These are phyloP conservation scores for Rallus crepitans DNA, from an alignment of 2,797 vertebrate genomes.

Conservation along the genomic window DNA sequence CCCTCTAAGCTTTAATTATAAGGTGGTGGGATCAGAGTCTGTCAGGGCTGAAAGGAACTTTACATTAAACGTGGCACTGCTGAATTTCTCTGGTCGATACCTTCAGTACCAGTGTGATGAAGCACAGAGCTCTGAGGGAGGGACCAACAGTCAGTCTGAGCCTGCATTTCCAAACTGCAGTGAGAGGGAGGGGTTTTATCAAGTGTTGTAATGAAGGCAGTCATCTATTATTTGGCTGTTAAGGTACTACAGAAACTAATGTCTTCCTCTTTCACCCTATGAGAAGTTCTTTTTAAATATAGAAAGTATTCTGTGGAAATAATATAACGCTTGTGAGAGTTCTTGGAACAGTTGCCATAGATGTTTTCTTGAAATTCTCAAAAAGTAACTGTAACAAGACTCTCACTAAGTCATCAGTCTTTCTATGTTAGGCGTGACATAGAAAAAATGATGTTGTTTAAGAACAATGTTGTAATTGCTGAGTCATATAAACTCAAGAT, in stretches of 20 bases:
- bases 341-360: not conserved
- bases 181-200: not conserved
- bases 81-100: not conserved
- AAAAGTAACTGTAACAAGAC: not conserved
- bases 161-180: not conserved
- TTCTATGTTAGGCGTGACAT: not conserved
- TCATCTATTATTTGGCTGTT: not conserved
- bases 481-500: not conserved
- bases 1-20: not conserved
- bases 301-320: not conserved
- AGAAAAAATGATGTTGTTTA: not conserved
- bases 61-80: not conserved
- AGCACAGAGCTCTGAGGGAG: not conserved
- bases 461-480: not conserved
- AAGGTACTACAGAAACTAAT: not conserved
- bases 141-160: not conserved
- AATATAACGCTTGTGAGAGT: not conserved
- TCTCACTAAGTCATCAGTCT: not conserved
- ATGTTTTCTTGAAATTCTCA: not conserved
- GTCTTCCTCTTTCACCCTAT: not conserved
- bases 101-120: not conserved
- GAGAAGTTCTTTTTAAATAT: not conserved
- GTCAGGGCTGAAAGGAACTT: not conserved
- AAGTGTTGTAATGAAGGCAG: not conserved
- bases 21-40: not conserved